phyloP scores from a whole-genome alignment of 2,113 vertebrate genomes.

The Albula glossodonta region DNA sequence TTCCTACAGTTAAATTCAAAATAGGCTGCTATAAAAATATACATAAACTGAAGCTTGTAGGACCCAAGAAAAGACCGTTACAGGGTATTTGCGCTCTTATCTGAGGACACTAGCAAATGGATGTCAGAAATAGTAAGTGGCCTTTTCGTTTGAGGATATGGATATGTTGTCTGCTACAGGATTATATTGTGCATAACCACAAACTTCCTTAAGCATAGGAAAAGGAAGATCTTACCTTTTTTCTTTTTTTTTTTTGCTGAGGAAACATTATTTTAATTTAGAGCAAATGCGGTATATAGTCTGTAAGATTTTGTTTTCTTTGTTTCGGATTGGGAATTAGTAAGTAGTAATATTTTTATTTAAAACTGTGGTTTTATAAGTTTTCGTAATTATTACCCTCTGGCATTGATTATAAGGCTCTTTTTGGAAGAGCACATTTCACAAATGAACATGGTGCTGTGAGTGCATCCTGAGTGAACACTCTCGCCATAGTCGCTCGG shows the following conservation, averaged over 20 bases:
- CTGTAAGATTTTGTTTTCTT: background rate
- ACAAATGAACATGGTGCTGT: background rate
- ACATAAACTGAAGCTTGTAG: background rate
- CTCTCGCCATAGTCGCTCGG: background rate
- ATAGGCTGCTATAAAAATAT: background rate
- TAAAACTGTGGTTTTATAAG: background rate
- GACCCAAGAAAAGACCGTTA: background rate
- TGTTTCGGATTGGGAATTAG: background rate
- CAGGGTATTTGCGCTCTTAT: background rate
- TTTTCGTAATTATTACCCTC: background rate
- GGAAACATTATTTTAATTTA: background rate
- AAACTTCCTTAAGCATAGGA: too few species aligned
- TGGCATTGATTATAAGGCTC: background rate
- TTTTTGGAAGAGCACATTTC: background rate
- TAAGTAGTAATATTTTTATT: background rate
- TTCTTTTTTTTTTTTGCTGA: too few species aligned
- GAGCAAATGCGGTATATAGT: background rate
- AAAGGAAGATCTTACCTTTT: background rate
- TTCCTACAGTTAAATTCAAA: background rate
- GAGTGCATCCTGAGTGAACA: background rate
- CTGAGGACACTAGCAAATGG: background rate
- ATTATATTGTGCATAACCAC: background rate
- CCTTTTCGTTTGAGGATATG: background rate
- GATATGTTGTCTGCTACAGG: background rate
- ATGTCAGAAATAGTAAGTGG: background rate